phyloP scores from a whole-genome alignment of 2,888 invertebrate genomes.

The Blera fallax region DNA sequence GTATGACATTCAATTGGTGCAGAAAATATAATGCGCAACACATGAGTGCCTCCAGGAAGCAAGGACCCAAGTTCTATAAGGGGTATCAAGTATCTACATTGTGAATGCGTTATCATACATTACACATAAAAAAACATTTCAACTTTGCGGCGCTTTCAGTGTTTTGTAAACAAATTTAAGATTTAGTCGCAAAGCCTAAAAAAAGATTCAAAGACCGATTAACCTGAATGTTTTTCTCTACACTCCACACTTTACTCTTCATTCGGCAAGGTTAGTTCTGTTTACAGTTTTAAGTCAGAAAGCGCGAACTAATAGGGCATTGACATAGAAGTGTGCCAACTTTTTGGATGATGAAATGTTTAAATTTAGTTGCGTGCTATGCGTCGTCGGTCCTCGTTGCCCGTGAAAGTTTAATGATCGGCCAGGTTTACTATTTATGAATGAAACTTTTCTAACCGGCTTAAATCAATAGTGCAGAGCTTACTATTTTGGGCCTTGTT shows the following conservation, averaged over 20 bases:
- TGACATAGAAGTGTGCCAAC: neutral
- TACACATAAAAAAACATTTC: too few relatives aligned
- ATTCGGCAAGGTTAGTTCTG: slow-evolving; percentile 16
- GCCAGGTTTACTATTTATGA: neutral
- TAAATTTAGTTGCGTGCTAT: neutral
- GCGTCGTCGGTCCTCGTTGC: neutral
- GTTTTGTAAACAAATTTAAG: neutral
- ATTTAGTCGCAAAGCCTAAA: neutral
- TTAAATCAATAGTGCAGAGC: neutral
- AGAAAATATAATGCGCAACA: too few relatives aligned
- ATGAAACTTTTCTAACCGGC: neutral
- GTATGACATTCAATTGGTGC: too few relatives aligned
- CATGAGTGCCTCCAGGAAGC: too few relatives aligned
- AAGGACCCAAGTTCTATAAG: too few relatives aligned
- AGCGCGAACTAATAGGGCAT: neutral
- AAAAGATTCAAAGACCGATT: neutral
- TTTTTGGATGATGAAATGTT: slow-evolving; percentile 24
- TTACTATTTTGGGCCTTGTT: neutral
- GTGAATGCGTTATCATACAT: too few relatives aligned
- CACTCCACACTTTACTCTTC: neutral
- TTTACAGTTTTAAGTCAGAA: neutral
- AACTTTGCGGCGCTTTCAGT: neutral
- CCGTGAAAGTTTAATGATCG: neutral
- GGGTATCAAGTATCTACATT: too few relatives aligned
- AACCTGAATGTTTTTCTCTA: neutral